Conservation (phyloP, 1,140 invertebrate species). For the Hycleus cichorii region DNA sequence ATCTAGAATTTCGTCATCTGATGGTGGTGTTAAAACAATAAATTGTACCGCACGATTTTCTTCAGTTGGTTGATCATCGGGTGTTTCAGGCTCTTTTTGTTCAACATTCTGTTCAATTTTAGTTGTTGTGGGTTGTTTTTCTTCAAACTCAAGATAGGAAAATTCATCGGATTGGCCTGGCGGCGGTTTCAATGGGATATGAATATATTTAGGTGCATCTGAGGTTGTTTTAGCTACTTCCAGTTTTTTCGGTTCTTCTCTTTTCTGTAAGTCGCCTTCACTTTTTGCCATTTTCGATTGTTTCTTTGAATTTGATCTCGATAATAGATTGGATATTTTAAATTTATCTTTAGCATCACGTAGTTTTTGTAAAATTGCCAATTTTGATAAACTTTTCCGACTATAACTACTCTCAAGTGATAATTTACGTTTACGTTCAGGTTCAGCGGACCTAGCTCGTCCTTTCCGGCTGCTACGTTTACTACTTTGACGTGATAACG, state of each 20-base stretch:
- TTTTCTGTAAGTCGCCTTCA: not conserved
- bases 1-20: constrained; percentile 38
- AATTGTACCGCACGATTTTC: constrained; percentile 29
- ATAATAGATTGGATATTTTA: constrained; percentile 29
- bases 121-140: constrained; percentile 2
- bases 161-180: constrained; percentile 34
- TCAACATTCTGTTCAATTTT: not conserved
- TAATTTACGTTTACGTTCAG: constrained; percentile 32
- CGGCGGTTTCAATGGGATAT: constrained; percentile 38
- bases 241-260: not conserved
- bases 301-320: constrained; percentile 16
- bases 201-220: constrained; percentile 30
- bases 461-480: not conserved
- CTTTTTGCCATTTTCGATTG: constrained; percentile 7
- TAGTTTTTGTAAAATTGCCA: constrained; percentile 34
- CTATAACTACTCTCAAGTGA: constrained; percentile 38
- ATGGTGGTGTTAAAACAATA: constrained; percentile 37
- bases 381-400: constrained; percentile 34
- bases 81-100: constrained; percentile 10
- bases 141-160: constrained; percentile 34
- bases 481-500: constrained; percentile 1
- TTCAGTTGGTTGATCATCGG: constrained; percentile 9
- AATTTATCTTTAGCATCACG: constrained; percentile 32
- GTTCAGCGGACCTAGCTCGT: constrained; percentile 33
- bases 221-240: not conserved